Conservation (phyloP, 2,113 vertebrate species). For the Todiramphus chloris region DNA sequence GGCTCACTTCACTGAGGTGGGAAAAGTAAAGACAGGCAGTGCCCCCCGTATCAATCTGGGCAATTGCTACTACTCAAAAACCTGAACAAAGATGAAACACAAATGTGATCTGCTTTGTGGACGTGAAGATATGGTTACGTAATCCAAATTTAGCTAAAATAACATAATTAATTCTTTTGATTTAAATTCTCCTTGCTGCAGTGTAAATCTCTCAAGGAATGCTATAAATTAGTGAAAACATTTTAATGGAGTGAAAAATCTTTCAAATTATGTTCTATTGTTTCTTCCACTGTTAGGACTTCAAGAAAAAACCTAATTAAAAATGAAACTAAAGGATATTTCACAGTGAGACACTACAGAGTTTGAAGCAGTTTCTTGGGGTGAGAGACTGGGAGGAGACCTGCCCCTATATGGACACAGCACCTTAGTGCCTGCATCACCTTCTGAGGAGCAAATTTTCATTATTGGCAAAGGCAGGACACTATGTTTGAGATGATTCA, state of each 20-base stretch:
- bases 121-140: neutral
- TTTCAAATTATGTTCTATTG: neutral
- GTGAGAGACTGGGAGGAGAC: neutral
- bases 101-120: neutral
- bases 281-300: neutral
- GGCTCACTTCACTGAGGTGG: accelerated
- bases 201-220: neutral
- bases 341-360: neutral
- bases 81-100: neutral
- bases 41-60: neutral
- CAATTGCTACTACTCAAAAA: neutral
- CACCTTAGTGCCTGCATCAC: neutral
- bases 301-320: neutral
- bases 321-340: neutral
- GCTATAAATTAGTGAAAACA: neutral
- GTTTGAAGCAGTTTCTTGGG: neutral
- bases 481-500: neutral
- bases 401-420: neutral
- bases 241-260: neutral
- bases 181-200: neutral
- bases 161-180: neutral
- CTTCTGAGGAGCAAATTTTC: neutral
- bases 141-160: neutral
- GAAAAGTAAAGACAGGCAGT: neutral
- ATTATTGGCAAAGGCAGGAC: neutral